Evolutionary conservation across 2,797 vertebrate genomes (phyloP).

Genomic region (Pipistrellus kuhlii): DNA sequence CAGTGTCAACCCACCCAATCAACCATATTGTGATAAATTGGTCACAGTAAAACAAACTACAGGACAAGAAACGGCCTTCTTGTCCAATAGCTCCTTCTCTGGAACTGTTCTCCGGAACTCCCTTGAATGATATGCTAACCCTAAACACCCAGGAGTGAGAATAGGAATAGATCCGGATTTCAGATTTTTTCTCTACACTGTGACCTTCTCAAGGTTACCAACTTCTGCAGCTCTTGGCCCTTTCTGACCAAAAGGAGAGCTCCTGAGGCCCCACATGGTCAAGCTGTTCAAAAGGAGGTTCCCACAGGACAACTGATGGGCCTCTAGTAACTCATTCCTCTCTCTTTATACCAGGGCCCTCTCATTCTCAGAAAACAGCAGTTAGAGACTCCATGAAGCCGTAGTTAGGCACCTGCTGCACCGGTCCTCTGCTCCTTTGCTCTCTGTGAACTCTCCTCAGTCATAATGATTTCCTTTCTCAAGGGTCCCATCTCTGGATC

Average conservation of each 20-base stretch:
- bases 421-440: background rate
- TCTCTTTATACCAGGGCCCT: background rate
- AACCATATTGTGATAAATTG: background rate
- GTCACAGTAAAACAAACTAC: constrained; percentile 12
- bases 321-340: background rate
- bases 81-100: background rate
- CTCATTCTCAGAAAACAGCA: background rate
- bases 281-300: background rate
- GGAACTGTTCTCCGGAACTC: background rate
- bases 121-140: constrained; percentile 10
- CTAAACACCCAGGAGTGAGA: background rate
- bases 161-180: background rate
- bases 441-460: constrained; percentile 8
- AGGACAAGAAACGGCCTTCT: background rate
- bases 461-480: background rate
- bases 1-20: background rate
- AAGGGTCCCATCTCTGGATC: background rate
- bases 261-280: background rate
- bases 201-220: background rate
- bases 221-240: background rate
- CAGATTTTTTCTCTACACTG: background rate
- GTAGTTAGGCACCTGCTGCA: background rate
- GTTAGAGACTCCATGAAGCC: background rate
- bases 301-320: background rate
- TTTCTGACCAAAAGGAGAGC: background rate